Evolutionary conservation across 2,888 invertebrate genomes (phyloP), one percentile per base, ranked within the genome.

Genomic region (Ptychoptera albimana): DNA sequence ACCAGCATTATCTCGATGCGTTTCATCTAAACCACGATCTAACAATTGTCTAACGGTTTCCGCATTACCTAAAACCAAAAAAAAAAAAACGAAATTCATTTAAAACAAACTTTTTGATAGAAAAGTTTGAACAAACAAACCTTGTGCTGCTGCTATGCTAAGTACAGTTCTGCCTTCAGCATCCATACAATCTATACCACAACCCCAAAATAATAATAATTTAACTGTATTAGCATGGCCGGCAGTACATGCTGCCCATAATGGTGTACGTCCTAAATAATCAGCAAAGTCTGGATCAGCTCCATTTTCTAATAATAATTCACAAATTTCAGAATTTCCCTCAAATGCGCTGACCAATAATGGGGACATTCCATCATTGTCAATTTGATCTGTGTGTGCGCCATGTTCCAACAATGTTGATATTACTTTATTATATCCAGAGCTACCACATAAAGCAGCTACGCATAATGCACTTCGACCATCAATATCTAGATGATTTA

Each of bases 121-220:
- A 23, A 23, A n/a, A 23, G 23, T 5, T 23, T 5, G 7, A 5
- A 12, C 15, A 35, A 15, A 43, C 38, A 50, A 51, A 64, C 82
- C 88, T 67, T 88, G 85, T 1, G 86, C 86, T 1, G 86, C 84
- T 2, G 86, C 86, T 2, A 85, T 82, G 48, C 82, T 82, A 4
- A 87, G 71, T 46, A 87, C 93, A 0, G 93, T 94, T 34, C 94
- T 73, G 0, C 94, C 94, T 62, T 93, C 93, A 4, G 80, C 77
- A 67, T 96, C 94, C 72, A 94, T 93, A 55, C 80, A 82, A 67
- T 94, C 94, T 43, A 93, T 88, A 57, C 89, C 87, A 49, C 92
- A 92, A 36, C 93, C 93, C 93, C 93, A 93, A 68, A 91, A 92
- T 50, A 94, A 72, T 50, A 94, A 68, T 50, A 91, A 70, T 12